These are phyloP conservation scores for Alethe diademata DNA, from an alignment of 2,113 vertebrate genomes.

Conservation along the genomic window DNA sequence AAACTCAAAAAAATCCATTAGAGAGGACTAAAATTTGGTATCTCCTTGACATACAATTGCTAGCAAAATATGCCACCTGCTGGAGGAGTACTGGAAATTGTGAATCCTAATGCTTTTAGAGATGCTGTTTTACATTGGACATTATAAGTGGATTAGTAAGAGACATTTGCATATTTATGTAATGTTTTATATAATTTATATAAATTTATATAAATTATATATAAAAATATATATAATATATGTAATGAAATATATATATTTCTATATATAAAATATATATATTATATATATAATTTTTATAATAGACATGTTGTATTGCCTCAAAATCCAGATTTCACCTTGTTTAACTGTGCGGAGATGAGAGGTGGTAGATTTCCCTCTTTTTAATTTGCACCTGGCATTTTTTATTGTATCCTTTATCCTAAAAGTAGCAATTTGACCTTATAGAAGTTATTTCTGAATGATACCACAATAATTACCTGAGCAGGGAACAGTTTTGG, in stretches of 20 bases:
- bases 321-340: background rate
- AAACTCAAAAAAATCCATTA: background rate
- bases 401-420: background rate
- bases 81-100: background rate
- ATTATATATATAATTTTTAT: background rate
- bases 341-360: background rate
- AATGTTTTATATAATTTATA: background rate
- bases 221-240: no score
- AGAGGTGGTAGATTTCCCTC: background rate
- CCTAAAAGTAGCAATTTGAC: background rate
- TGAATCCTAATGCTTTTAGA: background rate
- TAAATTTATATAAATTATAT: no score
- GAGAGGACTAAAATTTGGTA: background rate
- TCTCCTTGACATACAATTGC: background rate
- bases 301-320: background rate
- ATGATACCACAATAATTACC: background rate
- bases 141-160: background rate
- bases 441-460: background rate
- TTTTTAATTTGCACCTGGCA: background rate
- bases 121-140: background rate
- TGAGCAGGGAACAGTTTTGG: background rate
- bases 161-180: background rate
- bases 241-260: no score
- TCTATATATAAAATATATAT: no score
- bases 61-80: conserved; percentile 16